phyloP scores from a whole-genome alignment of 2,888 invertebrate species.

The Eubasilissa splendida region DNA sequence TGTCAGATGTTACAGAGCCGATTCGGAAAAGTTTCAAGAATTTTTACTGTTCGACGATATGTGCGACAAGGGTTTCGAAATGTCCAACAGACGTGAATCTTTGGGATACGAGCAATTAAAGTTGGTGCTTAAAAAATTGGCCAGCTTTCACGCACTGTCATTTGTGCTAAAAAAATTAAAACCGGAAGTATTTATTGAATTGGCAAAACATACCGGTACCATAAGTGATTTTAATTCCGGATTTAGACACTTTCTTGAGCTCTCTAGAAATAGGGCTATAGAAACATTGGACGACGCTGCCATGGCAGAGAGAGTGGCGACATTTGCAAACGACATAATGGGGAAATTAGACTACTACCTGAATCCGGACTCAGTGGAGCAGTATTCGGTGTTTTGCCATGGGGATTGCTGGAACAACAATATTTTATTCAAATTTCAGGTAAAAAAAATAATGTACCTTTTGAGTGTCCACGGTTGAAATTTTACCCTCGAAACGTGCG shows the following conservation, averaged over 20 bases:
- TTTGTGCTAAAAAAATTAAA: constrained; percentile 43
- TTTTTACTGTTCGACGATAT: constrained; percentile 49
- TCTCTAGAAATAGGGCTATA: constrained; percentile 10
- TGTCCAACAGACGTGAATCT: constrained; percentile 42
- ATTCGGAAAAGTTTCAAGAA: constrained; percentile 25
- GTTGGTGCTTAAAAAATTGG: constrained; percentile 36
- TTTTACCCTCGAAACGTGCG: too few species aligned
- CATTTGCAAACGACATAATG: not conserved
- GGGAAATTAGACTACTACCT: not conserved
- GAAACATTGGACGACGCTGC: constrained; percentile 17
- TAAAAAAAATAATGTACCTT: not conserved
- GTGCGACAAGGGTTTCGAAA: constrained; percentile 30
- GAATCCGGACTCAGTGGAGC: not conserved
- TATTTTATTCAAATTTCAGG: constrained; percentile 11
- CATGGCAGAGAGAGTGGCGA: not conserved
- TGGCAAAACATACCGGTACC: not conserved
- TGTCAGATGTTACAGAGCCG: constrained; percentile 34
- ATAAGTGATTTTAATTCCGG: not conserved
- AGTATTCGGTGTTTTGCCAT: constrained; percentile 7
- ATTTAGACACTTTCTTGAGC: constrained; percentile 1
- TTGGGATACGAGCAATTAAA: constrained; percentile 41
- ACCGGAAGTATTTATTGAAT: constrained; percentile 5
- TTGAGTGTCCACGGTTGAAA: too few species aligned
- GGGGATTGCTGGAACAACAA: constrained; percentile 29
- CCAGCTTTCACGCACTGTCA: constrained; percentile 42